phyloP scores from a whole-genome alignment of 2,888 invertebrate species.

The Thymelicus acteon region DNA sequence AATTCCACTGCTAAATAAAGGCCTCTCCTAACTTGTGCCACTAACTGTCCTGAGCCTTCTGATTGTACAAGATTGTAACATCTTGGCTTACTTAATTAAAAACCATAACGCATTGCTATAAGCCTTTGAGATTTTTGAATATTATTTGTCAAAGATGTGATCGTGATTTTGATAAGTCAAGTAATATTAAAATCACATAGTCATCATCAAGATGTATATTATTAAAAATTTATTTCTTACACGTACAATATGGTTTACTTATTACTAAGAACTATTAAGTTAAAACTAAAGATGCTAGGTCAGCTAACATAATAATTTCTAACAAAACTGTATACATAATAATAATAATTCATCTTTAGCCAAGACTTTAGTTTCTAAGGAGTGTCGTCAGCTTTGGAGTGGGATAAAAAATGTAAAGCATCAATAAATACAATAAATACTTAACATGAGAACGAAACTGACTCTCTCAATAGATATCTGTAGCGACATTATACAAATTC shows the following conservation, averaged over 20 bases:
- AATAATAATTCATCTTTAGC: constrained; percentile 57
- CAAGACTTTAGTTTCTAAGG: constrained; percentile 59
- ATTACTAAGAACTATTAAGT: constrained; percentile 67
- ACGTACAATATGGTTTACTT: constrained; percentile 79
- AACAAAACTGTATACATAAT: constrained; percentile 72
- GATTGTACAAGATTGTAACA: too few species aligned
- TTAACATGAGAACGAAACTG: constrained; percentile 68
- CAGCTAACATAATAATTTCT: constrained; percentile 74
- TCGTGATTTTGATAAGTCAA: not conserved
- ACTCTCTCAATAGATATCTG: constrained; percentile 60
- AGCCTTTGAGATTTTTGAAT: too few species aligned
- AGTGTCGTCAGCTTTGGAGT: constrained; percentile 65
- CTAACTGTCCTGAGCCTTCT: too few species aligned
- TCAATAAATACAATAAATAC: constrained; percentile 83
- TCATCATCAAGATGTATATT: constrained; percentile 53
- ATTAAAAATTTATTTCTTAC: constrained; percentile 82
- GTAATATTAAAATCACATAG: not conserved
- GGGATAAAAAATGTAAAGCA: constrained; percentile 61
- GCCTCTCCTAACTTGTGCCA: too few species aligned
- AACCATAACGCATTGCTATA: too few species aligned
- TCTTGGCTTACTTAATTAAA: too few species aligned
- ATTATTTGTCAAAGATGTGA: too few species aligned
- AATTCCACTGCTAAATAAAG: too few species aligned
- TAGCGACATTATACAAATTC: constrained; percentile 63
- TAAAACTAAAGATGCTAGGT: constrained; percentile 72